Evolutionary conservation across 2,888 invertebrate genomes (phyloP), one percentile per base, ranked within the genome.

Genomic region (Eupithecia centaureata): DNA sequence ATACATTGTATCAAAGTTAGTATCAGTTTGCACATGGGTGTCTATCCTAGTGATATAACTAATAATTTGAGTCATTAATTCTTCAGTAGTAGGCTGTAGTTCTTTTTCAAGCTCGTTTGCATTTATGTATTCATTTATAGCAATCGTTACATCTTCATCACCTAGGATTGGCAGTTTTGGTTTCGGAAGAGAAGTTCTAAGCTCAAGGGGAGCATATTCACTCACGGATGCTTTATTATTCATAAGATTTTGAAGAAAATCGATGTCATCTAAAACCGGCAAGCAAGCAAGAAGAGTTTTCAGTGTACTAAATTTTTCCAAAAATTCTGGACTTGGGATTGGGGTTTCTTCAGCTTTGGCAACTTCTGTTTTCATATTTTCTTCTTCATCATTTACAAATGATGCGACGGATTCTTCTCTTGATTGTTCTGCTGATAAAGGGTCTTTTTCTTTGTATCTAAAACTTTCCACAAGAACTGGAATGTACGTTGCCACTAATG

Each of bases 111-210:
- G 80, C 18, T 91, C 88, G 73, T 91, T 90, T 5, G 81, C 70
- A 64, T 78, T 72, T 68, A 93, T 91, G 72, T 90, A 90, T 0
- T 77, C 77, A 5, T 76, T 63, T 75, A 94, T 84, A 63, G 88
- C 89, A 68, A 86, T 76, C 27, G 83, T 85, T 0, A 94, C 94
- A 77, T 94, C 94, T 65, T 87, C 78, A 76, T 92, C 90, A 4
- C 94, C 93, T 61, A 94, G 76, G 27, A 86, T 78, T 61, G 95
- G 94, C 56, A 81, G 73, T 35, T 47, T 32, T 27, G 93, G 92
- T 73, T 82, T 85, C 47, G 66, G 69, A 56, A 70, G 76, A 59
- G 73, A 65, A 13, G 70, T 84, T 67, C 59, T 77, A 56, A 94
- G 77, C 60, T 86, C 66, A 30, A 70, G 38, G n/a, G 94, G 94